Evolutionary conservation across 2,113 vertebrate genomes (phyloP), one percentile per base, ranked within the genome.

Genomic region (Panurus biarmicus): DNA sequence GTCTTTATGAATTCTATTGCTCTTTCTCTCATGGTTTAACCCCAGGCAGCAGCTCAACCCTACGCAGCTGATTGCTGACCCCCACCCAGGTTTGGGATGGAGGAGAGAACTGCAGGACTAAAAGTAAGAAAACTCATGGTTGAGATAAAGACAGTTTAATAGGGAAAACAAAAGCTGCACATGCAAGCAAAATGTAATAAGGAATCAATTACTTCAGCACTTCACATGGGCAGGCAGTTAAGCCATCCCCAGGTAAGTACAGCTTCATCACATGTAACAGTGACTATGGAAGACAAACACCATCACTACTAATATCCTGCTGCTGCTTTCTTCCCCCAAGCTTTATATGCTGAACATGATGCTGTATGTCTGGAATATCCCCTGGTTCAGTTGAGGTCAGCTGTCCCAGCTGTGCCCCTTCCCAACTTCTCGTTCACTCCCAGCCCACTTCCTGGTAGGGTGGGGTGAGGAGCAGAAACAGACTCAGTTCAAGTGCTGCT

Each of bases 11-110:
- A 80, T 69, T 78, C 35, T 89, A 12, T 70, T 33, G 25, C 38
- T 73, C 4, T 70, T 33, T 23, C 38, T 73, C 4, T 66, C 40
- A 9, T 42, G 18, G 12, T 79, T 85, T 35, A 73, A 60, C 7
- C 12, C 7, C n/a, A 28, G 60, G 5, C 4, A 53, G 29, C n/a
- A 53, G 9, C 58, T 72, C 25, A 47, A 38, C 12, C 18, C 25
- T 31, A 12, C 0, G 0, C 29, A 54, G 29, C 11, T 53, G 25
- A 25, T 60, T 26, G 11, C 35, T 56, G 19, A 42, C 18, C 33
- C 18, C 7, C 10, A 31, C 5, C 25, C n/a, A 0, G 0, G 28
- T 8, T 3, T 26, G 12, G 40, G 18, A 20, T 42, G 22, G 22
- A 35, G 10, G 10, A 66, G 29, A 66, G 22, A 69, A 61, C 7